phyloP scores from a whole-genome alignment of 64 coral and sea anemone genomes.

The Montipora cactus region DNA sequence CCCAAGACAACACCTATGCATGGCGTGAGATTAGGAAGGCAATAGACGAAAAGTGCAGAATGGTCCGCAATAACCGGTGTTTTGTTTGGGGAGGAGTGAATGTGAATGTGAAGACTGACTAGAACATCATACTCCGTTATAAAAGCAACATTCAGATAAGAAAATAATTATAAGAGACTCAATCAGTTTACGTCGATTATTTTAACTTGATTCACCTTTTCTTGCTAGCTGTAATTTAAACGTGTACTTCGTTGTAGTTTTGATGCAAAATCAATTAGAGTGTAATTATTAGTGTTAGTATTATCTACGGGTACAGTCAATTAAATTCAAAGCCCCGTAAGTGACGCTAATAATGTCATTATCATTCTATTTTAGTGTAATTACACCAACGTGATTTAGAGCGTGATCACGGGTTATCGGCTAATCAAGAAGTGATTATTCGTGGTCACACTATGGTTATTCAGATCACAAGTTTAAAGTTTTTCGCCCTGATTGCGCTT shows the following conservation, averaged over 20 bases:
- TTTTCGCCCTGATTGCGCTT: not conserved
- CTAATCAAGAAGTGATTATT: too few relatives aligned
- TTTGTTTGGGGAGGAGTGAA: constrained; percentile 70
- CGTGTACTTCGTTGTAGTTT: not conserved
- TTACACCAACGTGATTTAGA: too few relatives aligned
- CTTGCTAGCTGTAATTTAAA: not conserved
- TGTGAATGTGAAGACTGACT: constrained; percentile 1
- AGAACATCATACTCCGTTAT: not conserved
- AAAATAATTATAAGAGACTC: constrained; percentile 29
- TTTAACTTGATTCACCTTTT: not conserved
- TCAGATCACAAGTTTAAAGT: not conserved
- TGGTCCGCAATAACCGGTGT: constrained; percentile 71
- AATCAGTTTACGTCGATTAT: not conserved
- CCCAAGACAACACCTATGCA: not conserved
- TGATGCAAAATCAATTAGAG: not conserved
- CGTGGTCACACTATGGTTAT: not conserved
- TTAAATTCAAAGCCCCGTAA: not conserved
- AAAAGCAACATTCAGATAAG: constrained; percentile 25
- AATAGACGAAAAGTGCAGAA: constrained; percentile 70
- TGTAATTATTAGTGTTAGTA: not conserved
- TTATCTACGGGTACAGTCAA: not conserved
- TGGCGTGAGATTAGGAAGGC: constrained; percentile 67
- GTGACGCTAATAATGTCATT: not conserved
- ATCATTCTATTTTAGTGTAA: not conserved
- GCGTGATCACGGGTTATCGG: too few relatives aligned